These are phyloP conservation scores for Apantesis nais DNA, from an alignment of 2,888 invertebrate genomes.

Conservation along the genomic window DNA sequence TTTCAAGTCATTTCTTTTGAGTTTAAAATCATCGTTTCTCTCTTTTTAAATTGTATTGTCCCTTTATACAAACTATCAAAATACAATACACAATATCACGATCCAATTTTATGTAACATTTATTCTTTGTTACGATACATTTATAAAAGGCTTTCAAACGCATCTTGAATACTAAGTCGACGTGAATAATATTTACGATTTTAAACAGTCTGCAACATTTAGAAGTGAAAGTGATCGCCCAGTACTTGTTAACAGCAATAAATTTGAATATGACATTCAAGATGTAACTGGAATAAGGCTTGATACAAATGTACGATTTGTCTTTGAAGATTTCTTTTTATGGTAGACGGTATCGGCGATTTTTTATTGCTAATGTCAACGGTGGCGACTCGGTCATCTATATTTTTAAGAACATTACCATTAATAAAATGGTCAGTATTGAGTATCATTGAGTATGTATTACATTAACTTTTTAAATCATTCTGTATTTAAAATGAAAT, in stretches of 20 bases:
- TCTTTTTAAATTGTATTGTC: not conserved
- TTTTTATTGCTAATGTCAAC: not conserved
- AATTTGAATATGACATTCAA: conserved; percentile 46
- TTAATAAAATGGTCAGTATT: not conserved
- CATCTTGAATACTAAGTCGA: conserved; percentile 36
- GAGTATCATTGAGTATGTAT: not conserved
- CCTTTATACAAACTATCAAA: not conserved
- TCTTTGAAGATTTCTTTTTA: not conserved
- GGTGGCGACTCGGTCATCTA: not conserved
- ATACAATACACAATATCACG: not conserved
- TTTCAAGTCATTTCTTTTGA: not conserved
- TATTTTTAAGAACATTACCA: not conserved
- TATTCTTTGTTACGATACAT: conserved; percentile 22
- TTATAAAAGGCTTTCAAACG: conserved; percentile 25
- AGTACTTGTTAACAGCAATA: conserved; percentile 35
- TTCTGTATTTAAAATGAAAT: too few relatives aligned
- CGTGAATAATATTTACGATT: conserved; percentile 30
- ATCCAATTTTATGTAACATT: conserved; percentile 15
- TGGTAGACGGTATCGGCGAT: not conserved
- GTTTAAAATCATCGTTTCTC: too few relatives aligned
- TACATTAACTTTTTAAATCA: not conserved
- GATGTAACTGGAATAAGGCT: conserved; percentile 27
- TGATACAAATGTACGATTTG: conserved; percentile 14
- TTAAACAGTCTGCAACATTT: conserved; percentile 35
- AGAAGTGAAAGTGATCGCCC: conserved; percentile 42